Evolutionary conservation across 2,797 vertebrate species (phyloP).

Genomic region (Margarornis squamiger): DNA sequence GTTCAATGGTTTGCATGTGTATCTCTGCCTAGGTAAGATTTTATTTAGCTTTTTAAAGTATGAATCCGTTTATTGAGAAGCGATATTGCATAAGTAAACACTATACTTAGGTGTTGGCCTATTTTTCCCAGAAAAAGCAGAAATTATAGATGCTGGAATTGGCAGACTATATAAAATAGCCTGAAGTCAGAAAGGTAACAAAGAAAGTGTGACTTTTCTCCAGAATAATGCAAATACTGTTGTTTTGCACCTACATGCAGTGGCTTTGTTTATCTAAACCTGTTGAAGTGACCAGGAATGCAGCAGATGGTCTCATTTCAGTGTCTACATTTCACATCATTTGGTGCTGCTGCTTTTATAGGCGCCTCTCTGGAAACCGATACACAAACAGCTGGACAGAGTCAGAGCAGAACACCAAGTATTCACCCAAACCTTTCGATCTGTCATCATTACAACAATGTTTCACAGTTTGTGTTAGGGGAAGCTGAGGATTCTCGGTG

Average conservation of each 20-base stretch:
- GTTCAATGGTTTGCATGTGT: neutral
- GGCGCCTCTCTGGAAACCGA: accelerated
- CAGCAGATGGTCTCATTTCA: neutral
- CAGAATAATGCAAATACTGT: neutral
- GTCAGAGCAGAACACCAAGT: neutral
- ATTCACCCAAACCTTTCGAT: neutral
- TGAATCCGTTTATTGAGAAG: neutral
- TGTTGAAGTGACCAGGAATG: neutral
- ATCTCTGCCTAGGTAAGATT: neutral
- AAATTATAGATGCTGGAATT: neutral
- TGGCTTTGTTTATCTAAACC: neutral
- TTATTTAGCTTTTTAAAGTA: neutral
- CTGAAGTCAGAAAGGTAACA: neutral
- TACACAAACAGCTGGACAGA: neutral
- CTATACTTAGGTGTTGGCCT: neutral
- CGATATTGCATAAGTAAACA: neutral
- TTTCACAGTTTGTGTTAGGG: neutral
- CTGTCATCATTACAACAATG: neutral
- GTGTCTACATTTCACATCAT: neutral
- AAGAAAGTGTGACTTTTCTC: neutral
- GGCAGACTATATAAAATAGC: neutral
- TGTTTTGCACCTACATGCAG: neutral
- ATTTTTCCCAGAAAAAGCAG: neutral
- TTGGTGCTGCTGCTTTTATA: neutral
- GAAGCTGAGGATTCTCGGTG: neutral